These are phyloP conservation scores for Agrilus mali DNA, from an alignment of 2,888 invertebrate genomes.

Conservation along the genomic window DNA sequence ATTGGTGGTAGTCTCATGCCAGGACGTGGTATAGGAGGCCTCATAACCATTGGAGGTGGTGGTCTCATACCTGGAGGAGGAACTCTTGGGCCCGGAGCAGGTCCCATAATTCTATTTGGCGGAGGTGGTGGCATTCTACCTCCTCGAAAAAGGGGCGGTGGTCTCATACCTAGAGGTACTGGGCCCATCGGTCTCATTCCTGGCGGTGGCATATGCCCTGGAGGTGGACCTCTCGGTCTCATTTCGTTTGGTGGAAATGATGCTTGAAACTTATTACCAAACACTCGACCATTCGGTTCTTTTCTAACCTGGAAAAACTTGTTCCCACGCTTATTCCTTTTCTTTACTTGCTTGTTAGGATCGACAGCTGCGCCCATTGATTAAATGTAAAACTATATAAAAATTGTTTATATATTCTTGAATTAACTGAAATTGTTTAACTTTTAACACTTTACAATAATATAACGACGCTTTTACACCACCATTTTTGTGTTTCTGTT, in stretches of 20 bases:
- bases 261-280: neutral
- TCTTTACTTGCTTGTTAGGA: conserved; percentile 9
- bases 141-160: conserved; percentile 9
- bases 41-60: conserved; percentile 11
- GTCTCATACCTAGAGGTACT: conserved; percentile 13
- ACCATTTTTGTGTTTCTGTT: too few relatives aligned
- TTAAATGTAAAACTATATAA: neutral
- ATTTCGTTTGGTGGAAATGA: conserved; percentile 14
- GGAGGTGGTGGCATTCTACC: conserved; percentile 8
- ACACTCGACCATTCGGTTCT: conserved; percentile 3
- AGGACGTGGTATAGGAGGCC: conserved; percentile 18
- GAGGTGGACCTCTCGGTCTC: conserved; percentile 21
- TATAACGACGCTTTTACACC: too few relatives aligned
- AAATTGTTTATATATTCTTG: too few relatives aligned
- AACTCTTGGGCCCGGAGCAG: conserved; percentile 18
- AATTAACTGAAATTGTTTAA: too few relatives aligned
- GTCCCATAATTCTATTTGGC: conserved; percentile 8
- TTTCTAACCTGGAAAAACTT: conserved; percentile 3
- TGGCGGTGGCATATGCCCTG: conserved; percentile 18
- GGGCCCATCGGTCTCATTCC: conserved; percentile 22
- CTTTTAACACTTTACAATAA: too few relatives aligned
- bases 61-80: conserved; percentile 17
- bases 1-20: conserved; percentile 16
- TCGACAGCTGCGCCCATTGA: conserved; percentile 16
- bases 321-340: conserved; percentile 8